Evolutionary conservation across 1,140 invertebrate genomes (phyloP).

Genomic region (Lethrus apterus): DNA sequence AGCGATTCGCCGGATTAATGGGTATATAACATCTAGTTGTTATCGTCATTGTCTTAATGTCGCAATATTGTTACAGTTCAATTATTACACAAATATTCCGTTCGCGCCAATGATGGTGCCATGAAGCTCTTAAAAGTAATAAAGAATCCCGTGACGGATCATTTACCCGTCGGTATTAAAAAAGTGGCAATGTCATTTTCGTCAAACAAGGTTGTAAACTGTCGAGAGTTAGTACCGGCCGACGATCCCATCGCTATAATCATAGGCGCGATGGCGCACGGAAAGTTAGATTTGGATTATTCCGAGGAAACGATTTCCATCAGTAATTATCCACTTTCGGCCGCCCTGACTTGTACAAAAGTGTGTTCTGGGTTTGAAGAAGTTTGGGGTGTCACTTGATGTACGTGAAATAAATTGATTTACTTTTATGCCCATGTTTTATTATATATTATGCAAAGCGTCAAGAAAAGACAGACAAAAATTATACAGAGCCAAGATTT

Average conservation of each 20-base stretch:
- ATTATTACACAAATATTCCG: slow-evolving; percentile 88
- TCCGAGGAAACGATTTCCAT: slow-evolving; percentile 86
- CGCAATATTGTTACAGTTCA: slow-evolving; percentile 68
- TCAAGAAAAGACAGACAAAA: not conserved
- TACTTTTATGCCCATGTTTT: not conserved
- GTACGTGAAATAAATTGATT: slow-evolving; percentile 11
- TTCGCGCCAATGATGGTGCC: slow-evolving; percentile 80
- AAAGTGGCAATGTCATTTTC: slow-evolving; percentile 90
- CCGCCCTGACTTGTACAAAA: slow-evolving; percentile 92
- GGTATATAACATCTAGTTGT: slow-evolving; percentile 54
- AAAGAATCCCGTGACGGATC: slow-evolving; percentile 92
- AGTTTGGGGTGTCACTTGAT: slow-evolving; percentile 78
- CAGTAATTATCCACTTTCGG: slow-evolving; percentile 93
- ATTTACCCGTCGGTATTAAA: slow-evolving; percentile 90
- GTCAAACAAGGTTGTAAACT: slow-evolving; percentile 63
- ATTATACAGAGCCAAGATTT: not conserved
- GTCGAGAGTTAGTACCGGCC: slow-evolving; percentile 71
- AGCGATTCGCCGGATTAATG: slow-evolving; percentile 96
- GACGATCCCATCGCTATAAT: slow-evolving; percentile 85
- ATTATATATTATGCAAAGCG: not conserved
- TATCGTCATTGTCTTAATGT: not conserved
- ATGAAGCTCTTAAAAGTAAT: slow-evolving; percentile 95
- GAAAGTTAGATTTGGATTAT: slow-evolving; percentile 86
- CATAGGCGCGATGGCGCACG: slow-evolving; percentile 96
- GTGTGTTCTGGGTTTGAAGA: slow-evolving; percentile 97